Base-by-base conservation (phyloP, 2,888 invertebrate species). In the Aleiodes testaceus region DNA sequence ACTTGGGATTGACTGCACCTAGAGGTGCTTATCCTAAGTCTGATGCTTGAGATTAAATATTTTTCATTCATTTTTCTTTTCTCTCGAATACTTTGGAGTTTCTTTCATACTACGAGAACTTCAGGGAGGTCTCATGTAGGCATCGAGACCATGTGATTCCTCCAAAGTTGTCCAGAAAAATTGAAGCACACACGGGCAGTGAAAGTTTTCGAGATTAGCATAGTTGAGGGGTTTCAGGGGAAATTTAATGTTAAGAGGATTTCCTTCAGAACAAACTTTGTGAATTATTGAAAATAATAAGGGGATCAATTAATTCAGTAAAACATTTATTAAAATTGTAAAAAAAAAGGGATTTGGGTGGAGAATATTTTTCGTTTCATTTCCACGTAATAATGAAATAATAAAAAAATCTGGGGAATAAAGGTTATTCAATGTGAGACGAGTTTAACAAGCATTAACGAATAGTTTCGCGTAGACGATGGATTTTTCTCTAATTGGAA, bases 401-500 rank as follows among this genome's bases (percentile, higher is more conserved):
- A 22, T 22, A 22, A 36, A 36, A 26, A 36, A 36, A 6, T 7
- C 36, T 5, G 5, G 6, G 9, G 3, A 36, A 36, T 36, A 7
- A 36, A 36, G 9, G 36, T 36, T 36, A 36, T 22, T 49, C 47
- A 66, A 70, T 66, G 11, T 16, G 61, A 70, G 52, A 70, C 66
- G 66, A 42, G 66, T 70, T 70, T 59, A 66, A 26, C 47, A 45
- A 22, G 16, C 45, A 61, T 55, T 65, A 20, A 20, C 42, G 42
- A 42, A 70, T 50, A 66, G 59, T 49, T 20, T 49, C 70, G 66
- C 45, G 22, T 45, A 18, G 59, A 55, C 59, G 61, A 45, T 59
- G 59, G 66, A 63, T 50, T 42, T 36, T 59, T 66, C 59, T 66
- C 59, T 70, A 66, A 70, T 70, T 70, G 70, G 66, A 70, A 22